phyloP scores from a whole-genome alignment of 2,888 invertebrate genomes.

The Thumatha senex region DNA sequence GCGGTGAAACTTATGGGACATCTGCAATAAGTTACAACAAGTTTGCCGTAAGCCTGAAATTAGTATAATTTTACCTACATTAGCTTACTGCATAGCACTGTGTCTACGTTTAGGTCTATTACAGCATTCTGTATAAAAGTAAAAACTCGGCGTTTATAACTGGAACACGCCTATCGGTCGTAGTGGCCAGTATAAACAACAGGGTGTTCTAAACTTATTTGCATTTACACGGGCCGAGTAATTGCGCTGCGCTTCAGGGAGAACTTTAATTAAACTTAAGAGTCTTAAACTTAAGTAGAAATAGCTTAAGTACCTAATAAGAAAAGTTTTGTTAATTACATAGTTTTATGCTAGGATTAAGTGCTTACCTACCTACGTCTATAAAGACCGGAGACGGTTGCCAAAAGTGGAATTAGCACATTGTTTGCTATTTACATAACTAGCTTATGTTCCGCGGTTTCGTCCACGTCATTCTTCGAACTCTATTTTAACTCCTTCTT shows the following conservation, averaged over 20 bases:
- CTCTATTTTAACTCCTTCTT: too few relatives aligned
- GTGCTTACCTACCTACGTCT: slow-evolving; percentile 15
- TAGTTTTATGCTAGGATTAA: slow-evolving; percentile 44
- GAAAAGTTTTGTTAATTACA: slow-evolving; percentile 70
- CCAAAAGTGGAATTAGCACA: slow-evolving; percentile 39
- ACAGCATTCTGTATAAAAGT: slow-evolving; percentile 16
- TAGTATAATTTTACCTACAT: slow-evolving; percentile 11
- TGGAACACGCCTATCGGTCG: slow-evolving; percentile 45
- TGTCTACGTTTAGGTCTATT: slow-evolving; percentile 20
- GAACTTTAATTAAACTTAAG: slow-evolving; percentile 80
- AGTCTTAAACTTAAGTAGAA: slow-evolving; percentile 71
- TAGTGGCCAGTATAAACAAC: slow-evolving; percentile 69
- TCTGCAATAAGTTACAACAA: slow-evolving; percentile 57
- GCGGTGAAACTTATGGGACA: slow-evolving; percentile 68
- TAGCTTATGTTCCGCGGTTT: too few relatives aligned
- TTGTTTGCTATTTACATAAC: slow-evolving; percentile 22
- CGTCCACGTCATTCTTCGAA: too few relatives aligned
- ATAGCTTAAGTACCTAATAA: slow-evolving; percentile 70
- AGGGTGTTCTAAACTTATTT: slow-evolving; percentile 76
- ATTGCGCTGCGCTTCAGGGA: slow-evolving; percentile 80
- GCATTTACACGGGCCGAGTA: slow-evolving; percentile 81
- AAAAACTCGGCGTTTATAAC: slow-evolving; percentile 35
- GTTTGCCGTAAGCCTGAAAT: slow-evolving; percentile 50
- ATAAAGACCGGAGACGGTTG: slow-evolving; percentile 26
- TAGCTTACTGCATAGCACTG: slow-evolving; percentile 16